These are phyloP conservation scores for Oryzias woworae DNA, from an alignment of 2,113 vertebrate genomes.

Conservation along the genomic window DNA sequence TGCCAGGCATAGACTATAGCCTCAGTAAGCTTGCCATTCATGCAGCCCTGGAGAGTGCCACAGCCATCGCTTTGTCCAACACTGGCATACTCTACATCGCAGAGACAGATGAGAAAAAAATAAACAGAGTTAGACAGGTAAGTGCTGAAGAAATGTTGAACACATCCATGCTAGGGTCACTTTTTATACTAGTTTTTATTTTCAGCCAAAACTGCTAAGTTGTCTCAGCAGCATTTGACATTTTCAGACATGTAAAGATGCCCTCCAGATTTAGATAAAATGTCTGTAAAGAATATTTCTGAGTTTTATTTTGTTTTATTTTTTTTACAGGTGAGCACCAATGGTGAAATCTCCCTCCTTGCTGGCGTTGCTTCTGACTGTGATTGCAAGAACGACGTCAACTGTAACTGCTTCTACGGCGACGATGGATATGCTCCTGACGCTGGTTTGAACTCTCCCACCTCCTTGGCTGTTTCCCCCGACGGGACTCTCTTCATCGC, in stretches of 20 bases:
- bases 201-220: too few relatives aligned
- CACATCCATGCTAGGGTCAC: too few relatives aligned
- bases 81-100: conserved; percentile 95
- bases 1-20: conserved; percentile 99
- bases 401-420: conserved; percentile 97
- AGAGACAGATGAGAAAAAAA: conserved; percentile 99
- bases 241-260: too few relatives aligned
- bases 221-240: too few relatives aligned
- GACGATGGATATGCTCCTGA: conserved; percentile 97
- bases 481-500: conserved; percentile 96
- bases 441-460: conserved; percentile 93
- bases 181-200: too few relatives aligned
- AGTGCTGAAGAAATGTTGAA: neutral
- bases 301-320: neutral
- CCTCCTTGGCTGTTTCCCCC: conserved; percentile 92
- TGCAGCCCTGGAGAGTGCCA: conserved; percentile 95
- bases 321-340: conserved; percentile 86
- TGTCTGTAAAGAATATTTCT: neutral
- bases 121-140: conserved; percentile 87
- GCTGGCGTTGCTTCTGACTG: conserved; percentile 95
- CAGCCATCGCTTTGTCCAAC: conserved; percentile 94
- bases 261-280: too few relatives aligned
- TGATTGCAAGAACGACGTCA: conserved; percentile 99
- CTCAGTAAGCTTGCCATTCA: conserved; percentile 98
- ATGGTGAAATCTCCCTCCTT: conserved; percentile 96